phyloP scores from a whole-genome alignment of 2,888 invertebrate species.

The Drosophila putrida region DNA sequence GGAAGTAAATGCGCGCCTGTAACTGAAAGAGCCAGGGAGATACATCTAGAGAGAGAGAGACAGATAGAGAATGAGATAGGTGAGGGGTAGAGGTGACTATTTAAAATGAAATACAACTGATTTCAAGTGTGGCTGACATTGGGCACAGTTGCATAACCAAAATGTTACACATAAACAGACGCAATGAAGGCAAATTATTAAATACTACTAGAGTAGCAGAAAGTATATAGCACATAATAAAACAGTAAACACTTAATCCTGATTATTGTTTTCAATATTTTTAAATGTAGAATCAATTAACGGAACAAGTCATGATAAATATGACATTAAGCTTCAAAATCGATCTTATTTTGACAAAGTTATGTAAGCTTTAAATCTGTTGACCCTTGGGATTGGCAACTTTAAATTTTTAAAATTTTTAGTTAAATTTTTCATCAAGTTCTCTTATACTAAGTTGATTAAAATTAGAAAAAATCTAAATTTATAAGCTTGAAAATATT shows the following conservation, averaged over 20 bases:
- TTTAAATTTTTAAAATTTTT: too few species aligned
- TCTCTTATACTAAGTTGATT: too few species aligned
- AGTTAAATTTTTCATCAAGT: too few species aligned
- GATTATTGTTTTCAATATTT: too few species aligned
- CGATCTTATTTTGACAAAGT: too few species aligned
- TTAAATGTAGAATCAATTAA: too few species aligned
- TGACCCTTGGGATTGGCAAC: too few species aligned
- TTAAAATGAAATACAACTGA: conserved; percentile 50
- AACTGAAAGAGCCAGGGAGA: conserved; percentile 46
- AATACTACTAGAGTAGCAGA: background rate
- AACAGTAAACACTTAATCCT: background rate
- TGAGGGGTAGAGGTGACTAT: conserved; percentile 9
- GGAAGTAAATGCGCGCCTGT: conserved; percentile 74
- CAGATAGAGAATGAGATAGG: conserved; percentile 4
- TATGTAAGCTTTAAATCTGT: too few species aligned
- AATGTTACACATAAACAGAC: conserved; percentile 5
- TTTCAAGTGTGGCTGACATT: conserved; percentile 48
- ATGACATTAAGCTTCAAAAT: too few species aligned
- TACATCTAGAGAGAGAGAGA: background rate
- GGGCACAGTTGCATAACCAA: conserved; percentile 44
- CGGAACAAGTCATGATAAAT: too few species aligned
- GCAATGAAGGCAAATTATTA: background rate
- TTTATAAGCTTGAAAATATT: too few species aligned
- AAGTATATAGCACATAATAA: background rate
- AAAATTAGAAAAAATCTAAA: too few species aligned